A percentile compares a stretch with the other conserved stretches of the same genome.
Conservation (phyloP, 2,888 invertebrate species). For the Ypsolopha scabrella region DNA sequence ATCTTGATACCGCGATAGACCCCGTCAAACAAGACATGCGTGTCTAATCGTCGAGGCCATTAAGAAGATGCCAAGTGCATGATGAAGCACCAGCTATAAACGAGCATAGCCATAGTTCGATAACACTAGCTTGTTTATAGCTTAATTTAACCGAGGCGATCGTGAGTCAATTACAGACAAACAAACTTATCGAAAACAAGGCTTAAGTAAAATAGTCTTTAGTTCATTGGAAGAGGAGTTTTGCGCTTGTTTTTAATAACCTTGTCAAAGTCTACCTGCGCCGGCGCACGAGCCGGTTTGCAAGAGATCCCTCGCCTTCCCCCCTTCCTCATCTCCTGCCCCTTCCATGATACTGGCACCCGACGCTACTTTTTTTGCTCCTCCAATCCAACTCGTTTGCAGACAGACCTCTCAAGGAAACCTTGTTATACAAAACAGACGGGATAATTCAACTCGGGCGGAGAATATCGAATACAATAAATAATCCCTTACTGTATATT, state of each 20-base stretch:
- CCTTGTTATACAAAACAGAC: slow-evolving; percentile 20
- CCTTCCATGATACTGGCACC: slow-evolving; percentile 15
- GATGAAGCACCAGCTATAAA: slow-evolving; percentile 27
- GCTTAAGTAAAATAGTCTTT: too few species aligned
- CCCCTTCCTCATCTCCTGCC: slow-evolving; percentile 16
- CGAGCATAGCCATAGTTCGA: slow-evolving; percentile 34
- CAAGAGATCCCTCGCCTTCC: slow-evolving; percentile 27
- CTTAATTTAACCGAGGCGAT: slow-evolving; percentile 14
- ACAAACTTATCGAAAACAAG: too few species aligned
- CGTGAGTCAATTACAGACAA: slow-evolving; percentile 30
- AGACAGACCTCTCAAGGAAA: slow-evolving; percentile 20
- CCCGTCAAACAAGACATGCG: slow-evolving; percentile 7
- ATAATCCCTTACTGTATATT: slow-evolving; percentile 16
- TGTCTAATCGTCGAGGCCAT: slow-evolving; percentile 16
- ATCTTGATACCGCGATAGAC: slow-evolving; percentile 3
- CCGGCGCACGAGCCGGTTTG: slow-evolving; percentile 58
- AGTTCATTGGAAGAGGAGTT: too few species aligned
- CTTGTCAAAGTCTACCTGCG: slow-evolving; percentile 35
- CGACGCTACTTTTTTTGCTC: slow-evolving; percentile 31
- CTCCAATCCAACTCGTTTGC: slow-evolving; percentile 11
- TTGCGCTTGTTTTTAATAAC: too few species aligned
- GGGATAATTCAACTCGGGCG: slow-evolving; percentile 8
- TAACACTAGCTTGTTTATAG: slow-evolving; percentile 18
- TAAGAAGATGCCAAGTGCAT: slow-evolving; percentile 25
- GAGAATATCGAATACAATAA: slow-evolving; percentile 14